A percentile compares a stretch with the other conserved stretches of the same genome.
Conservation (phyloP, 2,888 invertebrate genomes). For the Trachelus tabidus region DNA sequence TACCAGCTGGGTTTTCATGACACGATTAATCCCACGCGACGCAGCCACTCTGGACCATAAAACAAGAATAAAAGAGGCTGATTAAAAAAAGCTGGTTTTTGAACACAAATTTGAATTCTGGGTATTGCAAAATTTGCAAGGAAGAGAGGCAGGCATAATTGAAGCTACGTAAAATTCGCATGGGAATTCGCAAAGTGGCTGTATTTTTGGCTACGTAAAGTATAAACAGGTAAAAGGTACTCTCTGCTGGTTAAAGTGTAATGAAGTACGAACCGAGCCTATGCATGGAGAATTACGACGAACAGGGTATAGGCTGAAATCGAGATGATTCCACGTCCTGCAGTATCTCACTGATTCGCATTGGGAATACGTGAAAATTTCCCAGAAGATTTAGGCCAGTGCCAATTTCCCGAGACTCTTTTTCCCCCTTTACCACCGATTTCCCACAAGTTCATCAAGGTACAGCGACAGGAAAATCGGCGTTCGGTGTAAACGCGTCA, state of each 20-base stretch:
- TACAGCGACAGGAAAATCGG: background rate
- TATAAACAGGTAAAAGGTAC: background rate
- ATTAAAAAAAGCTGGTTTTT: constrained; percentile 35
- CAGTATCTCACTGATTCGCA: background rate
- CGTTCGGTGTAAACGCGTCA: background rate
- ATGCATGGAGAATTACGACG: background rate
- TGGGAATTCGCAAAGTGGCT: background rate
- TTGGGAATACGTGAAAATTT: background rate
- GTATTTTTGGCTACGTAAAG: background rate
- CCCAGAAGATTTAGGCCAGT: background rate
- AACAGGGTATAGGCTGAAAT: background rate
- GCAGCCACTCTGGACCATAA: background rate
- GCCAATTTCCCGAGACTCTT: background rate
- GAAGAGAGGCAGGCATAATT: background rate
- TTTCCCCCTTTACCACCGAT: background rate
- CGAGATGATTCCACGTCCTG: background rate
- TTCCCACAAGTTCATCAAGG: background rate
- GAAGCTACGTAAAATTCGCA: background rate
- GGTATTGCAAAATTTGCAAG: background rate
- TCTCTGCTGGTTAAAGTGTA: background rate
- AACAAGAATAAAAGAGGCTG: constrained; percentile 6
- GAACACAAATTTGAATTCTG: background rate
- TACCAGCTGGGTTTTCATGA: background rate
- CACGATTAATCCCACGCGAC: background rate
- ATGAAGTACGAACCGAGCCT: background rate